Evolutionary conservation across 2,113 vertebrate genomes (phyloP).

Genomic region (Bujurquina vittata): DNA sequence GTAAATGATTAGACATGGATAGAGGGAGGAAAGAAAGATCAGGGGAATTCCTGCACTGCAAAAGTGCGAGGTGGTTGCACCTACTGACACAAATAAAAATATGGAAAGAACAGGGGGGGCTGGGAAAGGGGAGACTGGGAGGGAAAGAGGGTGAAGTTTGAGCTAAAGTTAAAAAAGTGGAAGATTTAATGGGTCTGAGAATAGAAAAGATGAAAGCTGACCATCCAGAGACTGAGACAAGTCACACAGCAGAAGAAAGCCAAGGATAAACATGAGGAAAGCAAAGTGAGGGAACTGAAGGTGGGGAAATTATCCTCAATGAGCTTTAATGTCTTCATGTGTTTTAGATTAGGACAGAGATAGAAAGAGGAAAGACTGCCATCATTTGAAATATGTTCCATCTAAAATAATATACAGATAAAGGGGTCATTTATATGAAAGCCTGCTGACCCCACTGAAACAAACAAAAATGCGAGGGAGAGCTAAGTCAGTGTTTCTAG

Average conservation of each 20-base stretch:
- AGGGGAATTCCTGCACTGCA: conserved; percentile 38
- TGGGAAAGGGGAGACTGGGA: no score
- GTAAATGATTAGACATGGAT: conserved; percentile 52
- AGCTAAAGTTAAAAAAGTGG: background rate
- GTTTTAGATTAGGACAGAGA: background rate
- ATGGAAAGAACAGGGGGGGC: background rate
- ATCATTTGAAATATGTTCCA: background rate
- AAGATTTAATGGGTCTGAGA: background rate
- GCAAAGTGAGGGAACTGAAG: background rate
- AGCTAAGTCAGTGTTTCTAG: background rate
- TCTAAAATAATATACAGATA: background rate
- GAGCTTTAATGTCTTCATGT: background rate
- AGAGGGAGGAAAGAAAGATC: conserved; percentile 29
- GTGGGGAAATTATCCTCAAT: background rate
- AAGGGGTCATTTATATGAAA: background rate
- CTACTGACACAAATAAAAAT: background rate
- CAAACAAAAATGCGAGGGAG: background rate
- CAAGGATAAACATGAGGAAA: background rate
- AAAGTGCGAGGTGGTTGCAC: background rate
- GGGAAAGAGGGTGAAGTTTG: background rate
- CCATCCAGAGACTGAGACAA: background rate
- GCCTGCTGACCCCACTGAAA: background rate
- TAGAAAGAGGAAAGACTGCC: background rate
- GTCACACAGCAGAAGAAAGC: background rate
- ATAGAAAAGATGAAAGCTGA: background rate